Evolutionary conservation across 2,113 vertebrate species (phyloP).

Genomic region (Protobothrops mucrosquamatus): DNA sequence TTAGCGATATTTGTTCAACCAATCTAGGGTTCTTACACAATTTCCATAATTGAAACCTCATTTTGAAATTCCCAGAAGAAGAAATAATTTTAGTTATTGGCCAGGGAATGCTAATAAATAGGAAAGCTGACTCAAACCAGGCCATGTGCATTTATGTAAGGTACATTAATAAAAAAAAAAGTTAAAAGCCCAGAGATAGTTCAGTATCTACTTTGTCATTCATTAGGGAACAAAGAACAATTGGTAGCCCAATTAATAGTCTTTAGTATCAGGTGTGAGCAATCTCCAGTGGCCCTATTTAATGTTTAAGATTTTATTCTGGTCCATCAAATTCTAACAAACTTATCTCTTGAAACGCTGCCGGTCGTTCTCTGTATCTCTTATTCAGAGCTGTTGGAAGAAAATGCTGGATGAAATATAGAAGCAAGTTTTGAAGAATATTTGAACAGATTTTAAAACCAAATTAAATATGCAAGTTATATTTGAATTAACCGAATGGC

Average conservation of each 20-base stretch:
- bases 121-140: slow-evolving; percentile 58
- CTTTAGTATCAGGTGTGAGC: neutral
- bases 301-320: accelerated
- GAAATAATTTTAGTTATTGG: slow-evolving; percentile 67
- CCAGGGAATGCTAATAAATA: slow-evolving; percentile 44
- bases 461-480: neutral
- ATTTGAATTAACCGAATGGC: neutral
- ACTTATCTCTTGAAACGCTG: neutral
- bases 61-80: slow-evolving; percentile 61
- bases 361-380: neutral
- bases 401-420: neutral
- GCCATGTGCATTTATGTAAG: slow-evolving; percentile 42
- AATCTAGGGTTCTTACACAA: neutral
- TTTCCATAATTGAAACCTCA: slow-evolving; percentile 52
- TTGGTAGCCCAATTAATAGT: slow-evolving; percentile 4
- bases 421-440: neutral
- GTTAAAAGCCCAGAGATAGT: neutral
- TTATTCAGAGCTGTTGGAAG: neutral
- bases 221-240: neutral
- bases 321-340: neutral
- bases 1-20: slow-evolving; percentile 32
- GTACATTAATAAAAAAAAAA: slow-evolving; percentile 35
- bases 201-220: neutral
- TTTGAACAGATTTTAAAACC: neutral
- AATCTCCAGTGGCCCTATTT: neutral